Base-by-base conservation (phyloP, 1,140 invertebrate genomes). In the Ceratina calcarata region DNA sequence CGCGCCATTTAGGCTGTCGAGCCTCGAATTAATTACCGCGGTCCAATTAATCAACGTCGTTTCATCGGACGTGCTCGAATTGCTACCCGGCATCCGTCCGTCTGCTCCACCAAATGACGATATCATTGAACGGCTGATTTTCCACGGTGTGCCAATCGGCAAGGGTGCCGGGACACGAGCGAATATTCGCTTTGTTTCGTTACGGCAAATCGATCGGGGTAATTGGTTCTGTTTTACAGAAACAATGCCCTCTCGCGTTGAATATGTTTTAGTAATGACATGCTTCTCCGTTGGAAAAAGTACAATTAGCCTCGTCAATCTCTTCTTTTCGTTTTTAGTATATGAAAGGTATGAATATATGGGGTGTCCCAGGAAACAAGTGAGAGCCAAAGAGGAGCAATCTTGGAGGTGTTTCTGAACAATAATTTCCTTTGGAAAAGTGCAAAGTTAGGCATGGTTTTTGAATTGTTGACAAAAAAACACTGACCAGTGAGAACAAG, bases 41-140 rank as follows among this genome's bases (percentile, higher is more conserved):
- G 66, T 70, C 16, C 58, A 70, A 77, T 77, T 77, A 77, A 77
- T 77, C 75, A 77, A 77, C 75, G 75, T 77, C 75, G 66, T 53
- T 75, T 61, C 66, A 70, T 70, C 65, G 75, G 45, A 1, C 15
- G n/a, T 10, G 61, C 22, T 49, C 15, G 15, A 77, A 37, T 27
- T 10, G 37, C 55, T 24, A 45, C 3, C 2, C 37, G 37, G 37
- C 37, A 45, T 45, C 37, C 37, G 37, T 55, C 32, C 16, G 20
- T 51, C 51, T 20, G 8, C 51, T 60, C 45, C 55, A 1, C 55
- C 16, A 70, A 77, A 77, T 61, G 74, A 70, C 24, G 58, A 77
- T 77, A 77, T 77, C 65, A 77, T 77, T 61, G 74, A 77, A 77
- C 22, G 32, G 32, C 13, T 68, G 73, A 75, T 67, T 76, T 68